Evolutionary conservation across 2,797 vertebrate species (phyloP).

Genomic region (Chloroceryle amazona): DNA sequence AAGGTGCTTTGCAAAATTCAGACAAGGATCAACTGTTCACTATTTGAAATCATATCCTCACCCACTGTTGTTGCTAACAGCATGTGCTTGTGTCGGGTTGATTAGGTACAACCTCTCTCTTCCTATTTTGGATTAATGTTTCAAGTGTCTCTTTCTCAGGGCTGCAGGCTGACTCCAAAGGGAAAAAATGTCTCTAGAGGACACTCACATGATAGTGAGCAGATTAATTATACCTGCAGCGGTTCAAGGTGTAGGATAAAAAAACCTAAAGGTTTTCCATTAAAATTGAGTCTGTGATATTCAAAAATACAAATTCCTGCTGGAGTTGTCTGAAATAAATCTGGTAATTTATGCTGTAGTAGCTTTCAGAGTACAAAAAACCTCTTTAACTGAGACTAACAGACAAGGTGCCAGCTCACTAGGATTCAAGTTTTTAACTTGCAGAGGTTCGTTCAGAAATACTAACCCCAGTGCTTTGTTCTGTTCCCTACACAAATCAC

Average conservation of each 20-base stretch:
- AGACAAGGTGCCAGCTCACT: background rate
- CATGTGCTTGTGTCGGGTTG: background rate
- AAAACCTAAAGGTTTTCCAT: slow-evolving; percentile 1
- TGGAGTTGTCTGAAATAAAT: background rate
- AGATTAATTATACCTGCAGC: slow-evolving; percentile 39
- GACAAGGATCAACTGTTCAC: slow-evolving; percentile 15
- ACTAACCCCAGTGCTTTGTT: background rate
- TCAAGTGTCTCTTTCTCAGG: background rate
- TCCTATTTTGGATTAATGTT: slow-evolving; percentile 19
- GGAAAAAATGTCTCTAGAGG: background rate
- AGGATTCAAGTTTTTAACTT: background rate
- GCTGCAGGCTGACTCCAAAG: background rate
- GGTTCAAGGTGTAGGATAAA: slow-evolving; percentile 23
- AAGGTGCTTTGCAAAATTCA: slow-evolving; percentile 51
- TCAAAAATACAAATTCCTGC: background rate
- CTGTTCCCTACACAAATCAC: background rate
- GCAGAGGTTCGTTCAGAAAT: background rate
- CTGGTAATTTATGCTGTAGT: background rate
- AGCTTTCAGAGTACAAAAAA: background rate
- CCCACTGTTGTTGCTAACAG: background rate
- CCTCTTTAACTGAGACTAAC: background rate
- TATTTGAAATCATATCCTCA: background rate
- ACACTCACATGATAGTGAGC: background rate
- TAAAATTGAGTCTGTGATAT: slow-evolving; percentile 16
- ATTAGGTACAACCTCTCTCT: background rate